Evolutionary conservation across 2,113 vertebrate species (phyloP), one percentile per base, ranked within the genome.

Genomic region (Peromyscus polionotus): DNA sequence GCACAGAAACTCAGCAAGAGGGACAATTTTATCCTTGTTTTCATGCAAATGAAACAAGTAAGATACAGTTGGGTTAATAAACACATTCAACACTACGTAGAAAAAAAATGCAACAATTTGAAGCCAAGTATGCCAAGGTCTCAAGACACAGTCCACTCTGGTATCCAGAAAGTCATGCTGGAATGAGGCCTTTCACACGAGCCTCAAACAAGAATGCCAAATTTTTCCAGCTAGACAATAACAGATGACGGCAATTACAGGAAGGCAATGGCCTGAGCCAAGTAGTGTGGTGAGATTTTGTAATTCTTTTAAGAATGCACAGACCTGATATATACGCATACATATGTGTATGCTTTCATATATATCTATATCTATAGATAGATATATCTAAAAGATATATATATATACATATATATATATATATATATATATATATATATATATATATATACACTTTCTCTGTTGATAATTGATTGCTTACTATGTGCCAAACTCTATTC

Each of bases 391-490:
- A 33, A 63, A 45, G n/a, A 1, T 10, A 73, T 59, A 42, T 88
- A 16, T 88, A 88, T 70, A 14, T 54, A n/a, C 59, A 48, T 48
- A 24, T 63, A 59, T 31, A 20, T 28, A 3, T 79, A 17, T 26
- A 79, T 57, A n/a, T 57, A 45, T 93, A 76, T 39, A 77, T 48
- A 80, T 12, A 33, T 77, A 16, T 79, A 10, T 63, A 73, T 59
- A 42, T 88, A 16, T 31, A 28, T 73, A n/a, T 11, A 39, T 59
- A 5, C 70, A 45, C 90, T 86, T 81, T 65, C 24, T 96, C 59
- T 77, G 39, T 91, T 96, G 80, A 67, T 96, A 95, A 94, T 36
- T 93, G 72, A 95, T 42, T 97, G 68, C 91, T 94, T 65, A 84
- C 57, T 70, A 63, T 70, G 19, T 92, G 61, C 65, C 83, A 80